phyloP scores from a whole-genome alignment of 2,888 invertebrate species.

The Rhorus exstirpatorius region DNA sequence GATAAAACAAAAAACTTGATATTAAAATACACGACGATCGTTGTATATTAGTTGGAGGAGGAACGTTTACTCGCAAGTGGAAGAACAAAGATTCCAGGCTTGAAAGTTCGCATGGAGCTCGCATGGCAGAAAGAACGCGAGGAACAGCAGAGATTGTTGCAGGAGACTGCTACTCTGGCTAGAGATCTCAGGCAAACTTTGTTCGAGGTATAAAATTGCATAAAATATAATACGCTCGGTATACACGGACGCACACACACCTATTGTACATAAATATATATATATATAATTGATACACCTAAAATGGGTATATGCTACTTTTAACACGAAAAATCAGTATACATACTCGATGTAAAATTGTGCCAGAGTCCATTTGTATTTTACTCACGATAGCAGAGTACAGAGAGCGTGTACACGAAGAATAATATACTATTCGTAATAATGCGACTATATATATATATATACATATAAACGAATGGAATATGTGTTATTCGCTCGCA shows the following conservation, averaged over 20 bases:
- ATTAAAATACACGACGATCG: neutral
- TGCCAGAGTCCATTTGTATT: slow-evolving; percentile 31
- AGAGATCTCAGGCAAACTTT: slow-evolving; percentile 95
- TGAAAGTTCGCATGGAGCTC: slow-evolving; percentile 95
- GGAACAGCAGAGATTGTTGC: slow-evolving; percentile 95
- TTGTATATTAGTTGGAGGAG: slow-evolving; percentile 92
- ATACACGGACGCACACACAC: too few relatives aligned
- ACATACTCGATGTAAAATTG: slow-evolving; percentile 8
- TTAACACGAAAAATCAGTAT: slow-evolving; percentile 4
- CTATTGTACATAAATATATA: neutral
- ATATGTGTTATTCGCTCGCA: slow-evolving; percentile 73
- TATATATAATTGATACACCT: neutral
- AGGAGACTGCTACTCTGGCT: slow-evolving; percentile 96
- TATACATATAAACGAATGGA: too few relatives aligned
- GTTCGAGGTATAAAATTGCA: slow-evolving; percentile 88
- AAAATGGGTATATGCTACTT: slow-evolving; percentile 29
- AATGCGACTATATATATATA: slow-evolving; percentile 50
- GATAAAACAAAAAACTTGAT: too few relatives aligned
- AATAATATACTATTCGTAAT: slow-evolving; percentile 49
- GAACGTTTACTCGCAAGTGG: slow-evolving; percentile 94
- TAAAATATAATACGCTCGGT: slow-evolving; percentile 18
- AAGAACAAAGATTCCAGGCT: slow-evolving; percentile 94
- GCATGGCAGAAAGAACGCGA: slow-evolving; percentile 98
- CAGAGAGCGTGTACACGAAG: slow-evolving; percentile 1
- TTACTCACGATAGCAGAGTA: slow-evolving; percentile 23